Conservation (phyloP, 2,888 invertebrate species). For the Apodemia duryi region DNA sequence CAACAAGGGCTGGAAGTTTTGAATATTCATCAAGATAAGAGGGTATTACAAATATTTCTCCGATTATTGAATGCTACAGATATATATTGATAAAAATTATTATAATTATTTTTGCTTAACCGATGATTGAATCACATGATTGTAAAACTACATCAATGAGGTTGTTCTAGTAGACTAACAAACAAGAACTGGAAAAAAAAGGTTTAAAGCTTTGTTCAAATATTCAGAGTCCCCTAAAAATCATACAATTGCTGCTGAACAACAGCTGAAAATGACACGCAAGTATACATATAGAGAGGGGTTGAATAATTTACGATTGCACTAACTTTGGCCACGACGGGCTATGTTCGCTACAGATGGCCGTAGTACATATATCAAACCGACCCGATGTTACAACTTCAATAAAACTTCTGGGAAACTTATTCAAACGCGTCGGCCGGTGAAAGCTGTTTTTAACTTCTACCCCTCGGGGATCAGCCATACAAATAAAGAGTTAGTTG, state of each 20-base stretch:
- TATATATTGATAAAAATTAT: too few relatives aligned
- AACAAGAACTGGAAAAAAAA: too few relatives aligned
- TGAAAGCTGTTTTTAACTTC: conserved; percentile 75
- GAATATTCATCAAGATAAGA: too few relatives aligned
- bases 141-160: too few relatives aligned
- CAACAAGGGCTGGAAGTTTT: too few relatives aligned
- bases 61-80: too few relatives aligned
- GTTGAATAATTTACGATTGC: conserved; percentile 75
- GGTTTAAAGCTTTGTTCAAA: background rate
- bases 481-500: conserved; percentile 71
- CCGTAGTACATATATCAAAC: conserved; percentile 65
- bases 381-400: conserved; percentile 56
- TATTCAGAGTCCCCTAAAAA: conserved; percentile 35
- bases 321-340: conserved; percentile 62
- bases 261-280: conserved; percentile 55
- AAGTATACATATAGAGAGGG: conserved; percentile 52
- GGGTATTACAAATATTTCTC: too few relatives aligned
- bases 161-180: too few relatives aligned
- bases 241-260: conserved; percentile 41
- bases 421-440: conserved; percentile 55
- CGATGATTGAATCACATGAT: too few relatives aligned
- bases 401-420: conserved; percentile 53
- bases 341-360: conserved; percentile 50
- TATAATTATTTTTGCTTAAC: too few relatives aligned
- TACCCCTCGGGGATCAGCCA: conserved; percentile 59